Percentiles rank a stretch among this genome's conserved stretches.
Evolutionary conservation across 2,888 invertebrate species (phyloP).

Genomic region (Anodontia alba): DNA sequence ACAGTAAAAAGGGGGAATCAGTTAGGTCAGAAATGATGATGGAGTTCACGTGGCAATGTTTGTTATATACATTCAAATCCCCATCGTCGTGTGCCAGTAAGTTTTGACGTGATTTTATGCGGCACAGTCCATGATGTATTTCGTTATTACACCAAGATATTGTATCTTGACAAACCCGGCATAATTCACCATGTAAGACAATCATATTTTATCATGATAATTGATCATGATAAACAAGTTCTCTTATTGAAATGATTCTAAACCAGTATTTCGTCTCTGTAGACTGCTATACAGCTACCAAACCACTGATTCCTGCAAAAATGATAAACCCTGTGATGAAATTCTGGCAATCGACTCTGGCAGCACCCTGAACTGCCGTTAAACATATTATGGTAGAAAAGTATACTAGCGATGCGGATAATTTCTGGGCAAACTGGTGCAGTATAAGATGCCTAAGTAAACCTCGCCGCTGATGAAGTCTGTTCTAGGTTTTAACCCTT

Average conservation of each 20-base stretch:
- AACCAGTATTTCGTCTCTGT: not conserved
- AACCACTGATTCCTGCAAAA: constrained; percentile 29
- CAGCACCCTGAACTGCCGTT: constrained; percentile 21
- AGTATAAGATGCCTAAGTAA: constrained; percentile 34
- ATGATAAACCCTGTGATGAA: constrained; percentile 34
- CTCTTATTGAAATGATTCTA: not conserved
- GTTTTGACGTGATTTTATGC: no score
- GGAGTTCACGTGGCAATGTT: no score
- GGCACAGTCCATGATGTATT: no score
- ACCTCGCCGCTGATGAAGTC: constrained; percentile 34
- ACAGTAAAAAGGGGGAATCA: no score
- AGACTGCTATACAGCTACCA: not conserved
- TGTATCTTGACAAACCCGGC: no score
- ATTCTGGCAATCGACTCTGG: constrained; percentile 31
- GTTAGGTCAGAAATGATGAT: no score
- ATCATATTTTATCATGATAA: no score
- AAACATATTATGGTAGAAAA: constrained; percentile 43
- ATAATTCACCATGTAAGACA: no score
- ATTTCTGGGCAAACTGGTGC: constrained; percentile 41
- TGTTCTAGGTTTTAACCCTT: constrained; percentile 23
- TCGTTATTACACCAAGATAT: no score
- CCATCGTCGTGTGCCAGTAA: no score
- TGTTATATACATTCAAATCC: no score
- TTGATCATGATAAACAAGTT: not conserved
- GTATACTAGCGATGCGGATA: constrained; percentile 37